Evolutionary conservation across 2,888 invertebrate genomes (phyloP), one percentile per base, ranked within the genome.

Genomic region (Entomobrya proxima): DNA sequence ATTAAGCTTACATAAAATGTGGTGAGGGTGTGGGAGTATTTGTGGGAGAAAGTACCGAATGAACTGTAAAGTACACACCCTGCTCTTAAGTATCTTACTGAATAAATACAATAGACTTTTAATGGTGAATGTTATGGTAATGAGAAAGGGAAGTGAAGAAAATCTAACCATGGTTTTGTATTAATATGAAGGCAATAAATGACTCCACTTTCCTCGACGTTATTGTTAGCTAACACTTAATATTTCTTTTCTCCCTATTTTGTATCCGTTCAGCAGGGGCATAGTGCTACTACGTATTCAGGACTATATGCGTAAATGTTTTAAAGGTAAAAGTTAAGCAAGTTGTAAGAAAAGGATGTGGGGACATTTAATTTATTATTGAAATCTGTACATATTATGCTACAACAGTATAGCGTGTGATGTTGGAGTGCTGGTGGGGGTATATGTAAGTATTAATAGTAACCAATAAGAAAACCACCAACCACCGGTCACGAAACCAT

Each of bases 161-260:
- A 74, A 58, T 40, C 21, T 18, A 35, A 74, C 50, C 72, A 40
- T 15, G 18, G 74, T 44, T 74, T 55, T 15, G 24, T 15, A 32
- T 9, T 30, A 13, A 64, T n/a, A n/a, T n/a, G n/a, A n/a, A n/a
- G n/a, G 74, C 74, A 81, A 81, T 74, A 81, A 81, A 74, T 74
- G 61, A 55, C 47, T 74, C 74, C 61, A 61, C 81, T 74, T 74
- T 32, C 61, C 61, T n/a, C n/a, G n/a, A n/a, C n/a, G n/a, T n/a
- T n/a, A 74, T 74, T 61, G 44, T 50, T 81, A n/a, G n/a, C n/a
- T 55, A 44, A 44, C 72, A 55, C 74, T 72, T 80, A 72, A 55
- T 44, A 9, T 40, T 78, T 67, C 13, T 40, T 50, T 40, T 55
- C 76, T 18, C 2, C 27, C 11, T 32, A 4, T 32, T 32, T 30